Conservation (phyloP, 1,140 invertebrate species). For the Leptestheria dahalacensis region DNA sequence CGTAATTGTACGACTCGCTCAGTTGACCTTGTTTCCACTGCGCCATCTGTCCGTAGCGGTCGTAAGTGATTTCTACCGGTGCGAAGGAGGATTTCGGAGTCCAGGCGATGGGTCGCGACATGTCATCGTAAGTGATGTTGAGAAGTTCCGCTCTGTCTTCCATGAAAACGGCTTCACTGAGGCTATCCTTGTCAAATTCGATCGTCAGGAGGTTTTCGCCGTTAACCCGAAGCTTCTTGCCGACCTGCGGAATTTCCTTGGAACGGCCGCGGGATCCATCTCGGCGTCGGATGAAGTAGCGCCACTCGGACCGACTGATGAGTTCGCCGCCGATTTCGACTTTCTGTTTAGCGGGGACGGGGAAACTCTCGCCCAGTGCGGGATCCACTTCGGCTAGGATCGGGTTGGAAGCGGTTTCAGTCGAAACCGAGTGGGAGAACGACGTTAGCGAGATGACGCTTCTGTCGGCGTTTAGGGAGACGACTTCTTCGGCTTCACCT, state of each 20-base stretch:
- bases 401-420: conserved; percentile 69
- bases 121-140: conserved; percentile 80
- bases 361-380: conserved; percentile 70
- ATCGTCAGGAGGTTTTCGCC: conserved; percentile 79
- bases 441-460: conserved; percentile 60
- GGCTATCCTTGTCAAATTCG: conserved; percentile 78
- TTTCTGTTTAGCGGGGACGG: conserved; percentile 73
- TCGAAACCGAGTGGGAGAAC: conserved; percentile 67
- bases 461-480: conserved; percentile 61
- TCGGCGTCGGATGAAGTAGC: conserved; percentile 63
- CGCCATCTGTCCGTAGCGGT: conserved; percentile 72
- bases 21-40: conserved; percentile 85
- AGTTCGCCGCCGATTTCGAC: conserved; percentile 76
- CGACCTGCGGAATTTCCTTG: conserved; percentile 52
- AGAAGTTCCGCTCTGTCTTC: conserved; percentile 69
- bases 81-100: conserved; percentile 64
- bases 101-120: conserved; percentile 78
- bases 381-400: conserved; percentile 67
- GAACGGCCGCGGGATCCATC: conserved; percentile 24
- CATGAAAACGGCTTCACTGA: conserved; percentile 76
- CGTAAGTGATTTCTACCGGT: conserved; percentile 79
- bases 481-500: conserved; percentile 63
- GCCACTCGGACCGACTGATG: conserved; percentile 87
- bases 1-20: conserved; percentile 73
- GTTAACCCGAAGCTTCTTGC: conserved; percentile 68